phyloP scores from a whole-genome alignment of 2,113 vertebrate genomes.

The Theristicus caerulescens region DNA sequence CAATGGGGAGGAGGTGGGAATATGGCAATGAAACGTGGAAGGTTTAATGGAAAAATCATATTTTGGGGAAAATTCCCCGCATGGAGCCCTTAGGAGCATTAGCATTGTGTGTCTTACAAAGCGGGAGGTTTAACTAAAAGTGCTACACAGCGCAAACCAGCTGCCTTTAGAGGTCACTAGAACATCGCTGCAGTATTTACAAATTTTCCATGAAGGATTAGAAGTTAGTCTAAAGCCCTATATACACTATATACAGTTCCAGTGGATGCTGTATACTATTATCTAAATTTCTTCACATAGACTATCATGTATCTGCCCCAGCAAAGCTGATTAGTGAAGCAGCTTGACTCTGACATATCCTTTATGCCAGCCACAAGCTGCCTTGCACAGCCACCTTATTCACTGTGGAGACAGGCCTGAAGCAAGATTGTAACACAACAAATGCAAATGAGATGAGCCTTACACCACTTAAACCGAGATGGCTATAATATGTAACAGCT shows the following conservation, averaged over 20 bases:
- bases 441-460: constrained; percentile 85
- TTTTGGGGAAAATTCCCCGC: neutral
- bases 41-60: neutral
- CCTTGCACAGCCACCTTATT: constrained; percentile 78
- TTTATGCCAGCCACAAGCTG: constrained; percentile 77
- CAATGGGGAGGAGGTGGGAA: neutral
- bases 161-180: constrained; percentile 98
- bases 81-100: neutral
- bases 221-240: constrained; percentile 68
- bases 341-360: constrained; percentile 82
- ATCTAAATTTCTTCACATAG: constrained; percentile 86
- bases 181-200: constrained; percentile 84
- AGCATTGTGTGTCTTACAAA: constrained; percentile 7
- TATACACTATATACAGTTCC: constrained; percentile 58
- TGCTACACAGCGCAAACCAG: constrained; percentile 41
- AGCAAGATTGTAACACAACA: constrained; percentile 80
- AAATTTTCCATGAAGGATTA: constrained; percentile 73
- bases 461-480: constrained; percentile 81
- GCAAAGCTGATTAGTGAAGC: constrained; percentile 84
- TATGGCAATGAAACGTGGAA: neutral
- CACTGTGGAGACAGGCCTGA: constrained; percentile 82
- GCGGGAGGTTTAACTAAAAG: constrained; percentile 38
- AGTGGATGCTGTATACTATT: constrained; percentile 66
- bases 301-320: constrained; percentile 74
- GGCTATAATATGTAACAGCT: constrained; percentile 75